Base-by-base conservation (phyloP, 2,888 invertebrate species). In the Malachius bipustulatus region DNA sequence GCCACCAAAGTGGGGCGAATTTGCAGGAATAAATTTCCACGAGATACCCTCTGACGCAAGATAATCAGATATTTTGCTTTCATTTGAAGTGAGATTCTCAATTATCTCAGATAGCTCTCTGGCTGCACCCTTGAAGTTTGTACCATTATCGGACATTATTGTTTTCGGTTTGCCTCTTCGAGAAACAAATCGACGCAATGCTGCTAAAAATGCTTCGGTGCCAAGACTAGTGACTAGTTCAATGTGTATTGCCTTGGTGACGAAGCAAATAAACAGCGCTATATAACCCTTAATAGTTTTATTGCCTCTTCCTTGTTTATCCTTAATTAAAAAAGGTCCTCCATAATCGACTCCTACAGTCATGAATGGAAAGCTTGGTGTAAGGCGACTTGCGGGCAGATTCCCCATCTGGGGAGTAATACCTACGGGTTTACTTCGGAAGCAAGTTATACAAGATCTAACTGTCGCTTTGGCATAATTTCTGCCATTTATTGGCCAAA, bases 101-200 rank as follows among this genome's bases (percentile, higher is more conserved):
- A 13, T 14, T 15, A 36, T 36, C 8, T 34, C 14, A 10, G 9
- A 16, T 8, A 43, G 14, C 19, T 42, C 34, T 16, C 19, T 29
- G 9, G 35, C 30, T 9, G 43, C 41, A 28, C 41, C 43, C 4
- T 27, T 33, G 32, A 35, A 53, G 16, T 47, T 51, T 3, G 45
- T 46, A 4, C 51, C 49, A 29, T 42, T 43, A 28, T 53, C 49
- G 14, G 45, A 46, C 19, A 37, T 43, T 3, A 54, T 37, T 0
- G 39, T 32, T 9, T 13, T 15, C 4, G 40, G 41, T 11, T 38
- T 37, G 3, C 54, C 51, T 29, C 51, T 24, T 26, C 50, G 13
- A 3, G 47, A 30, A 6, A 48, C 40, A 33, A 52, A 51, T 4
- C 50, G 41, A 13, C 38, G 13, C 9, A 51, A 34, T 4, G 46